Evolutionary conservation across 2,113 vertebrate species (phyloP).

Genomic region (Archocentrus centrarchus): DNA sequence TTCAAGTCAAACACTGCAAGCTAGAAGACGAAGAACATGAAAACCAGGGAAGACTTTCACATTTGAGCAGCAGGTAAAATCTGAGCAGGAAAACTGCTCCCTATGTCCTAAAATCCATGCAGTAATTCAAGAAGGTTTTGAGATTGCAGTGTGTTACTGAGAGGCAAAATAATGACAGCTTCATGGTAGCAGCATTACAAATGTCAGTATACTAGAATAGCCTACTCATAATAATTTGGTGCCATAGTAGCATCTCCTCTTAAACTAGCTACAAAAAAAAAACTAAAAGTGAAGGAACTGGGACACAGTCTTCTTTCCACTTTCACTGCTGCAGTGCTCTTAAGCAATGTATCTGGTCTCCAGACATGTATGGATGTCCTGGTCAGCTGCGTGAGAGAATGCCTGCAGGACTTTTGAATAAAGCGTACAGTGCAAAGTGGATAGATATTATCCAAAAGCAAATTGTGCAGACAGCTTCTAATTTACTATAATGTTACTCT

Average conservation of each 20-base stretch:
- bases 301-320: background rate
- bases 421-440: background rate
- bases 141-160: background rate
- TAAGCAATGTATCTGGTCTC: background rate
- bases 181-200: background rate
- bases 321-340: background rate
- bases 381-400: background rate
- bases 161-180: background rate
- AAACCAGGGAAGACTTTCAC: background rate
- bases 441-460: background rate
- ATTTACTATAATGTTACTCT: constrained; percentile 6
- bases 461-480: background rate
- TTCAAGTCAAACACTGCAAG: background rate
- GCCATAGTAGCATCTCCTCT: background rate
- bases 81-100: background rate
- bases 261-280: background rate
- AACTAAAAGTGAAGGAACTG: background rate
- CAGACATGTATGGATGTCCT: background rate
- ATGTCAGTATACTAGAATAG: too few species aligned
- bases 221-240: background rate
- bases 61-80: background rate
- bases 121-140: background rate
- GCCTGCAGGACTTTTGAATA: background rate
- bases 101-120: background rate
- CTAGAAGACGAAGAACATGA: background rate